phyloP scores from a whole-genome alignment of 1,140 invertebrate genomes.

The Penaeus chinensis region DNA sequence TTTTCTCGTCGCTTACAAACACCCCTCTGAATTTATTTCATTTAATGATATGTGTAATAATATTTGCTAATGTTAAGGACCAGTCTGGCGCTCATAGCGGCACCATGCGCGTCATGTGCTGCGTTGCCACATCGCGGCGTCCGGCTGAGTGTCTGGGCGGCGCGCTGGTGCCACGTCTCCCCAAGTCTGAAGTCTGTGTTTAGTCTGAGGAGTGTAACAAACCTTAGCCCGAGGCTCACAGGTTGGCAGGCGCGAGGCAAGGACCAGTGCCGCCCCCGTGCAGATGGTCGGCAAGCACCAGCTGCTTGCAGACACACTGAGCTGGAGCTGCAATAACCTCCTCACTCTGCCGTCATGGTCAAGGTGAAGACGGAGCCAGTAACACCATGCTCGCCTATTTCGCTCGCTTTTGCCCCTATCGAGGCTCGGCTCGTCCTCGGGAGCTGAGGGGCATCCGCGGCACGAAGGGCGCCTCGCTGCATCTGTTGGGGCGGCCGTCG shows the following conservation, averaged over 20 bases:
- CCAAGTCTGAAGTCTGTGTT: constrained; percentile 15
- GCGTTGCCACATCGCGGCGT: constrained; percentile 1
- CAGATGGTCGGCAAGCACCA: constrained; percentile 28
- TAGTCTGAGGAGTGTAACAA: constrained; percentile 27
- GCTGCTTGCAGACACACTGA: neutral
- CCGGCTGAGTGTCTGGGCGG: constrained; percentile 19
- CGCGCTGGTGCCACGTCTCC: constrained; percentile 14
- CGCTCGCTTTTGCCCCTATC: neutral
- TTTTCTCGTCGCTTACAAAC: too few species aligned
- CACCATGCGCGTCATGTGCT: constrained; percentile 23
- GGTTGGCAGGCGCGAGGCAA: constrained; percentile 1
- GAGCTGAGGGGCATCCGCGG: neutral
- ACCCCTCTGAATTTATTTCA: too few species aligned
- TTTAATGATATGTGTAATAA: too few species aligned
- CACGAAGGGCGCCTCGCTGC: neutral
- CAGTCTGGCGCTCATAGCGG: neutral
- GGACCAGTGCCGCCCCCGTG: neutral
- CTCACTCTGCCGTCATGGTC: constrained; percentile 14
- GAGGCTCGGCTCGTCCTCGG: neutral
- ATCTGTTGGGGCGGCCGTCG: neutral
- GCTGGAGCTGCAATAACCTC: neutral
- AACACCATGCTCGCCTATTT: neutral
- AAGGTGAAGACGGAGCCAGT: constrained; percentile 4
- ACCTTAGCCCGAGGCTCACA: constrained; percentile 12
- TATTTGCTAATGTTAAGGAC: too few species aligned